Evolutionary conservation across 1,140 invertebrate species (phyloP), one percentile per base, ranked within the genome.

Genomic region (Rhyzopertha dominica): DNA sequence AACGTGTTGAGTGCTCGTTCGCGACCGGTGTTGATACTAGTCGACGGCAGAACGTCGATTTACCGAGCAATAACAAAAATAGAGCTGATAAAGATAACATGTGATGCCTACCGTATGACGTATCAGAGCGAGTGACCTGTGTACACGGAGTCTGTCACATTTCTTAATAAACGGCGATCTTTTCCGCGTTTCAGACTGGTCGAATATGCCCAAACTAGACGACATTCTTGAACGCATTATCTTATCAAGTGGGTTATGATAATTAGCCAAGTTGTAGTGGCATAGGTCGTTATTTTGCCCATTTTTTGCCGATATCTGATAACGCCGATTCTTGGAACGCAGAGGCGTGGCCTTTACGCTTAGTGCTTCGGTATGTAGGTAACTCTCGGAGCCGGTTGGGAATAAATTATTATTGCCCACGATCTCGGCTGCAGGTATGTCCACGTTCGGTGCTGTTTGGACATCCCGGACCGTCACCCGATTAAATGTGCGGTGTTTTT

Each of bases 351-450:
- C 22, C 24, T 32, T 47, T 41, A 28, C 31, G 41, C 31, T 53
- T 25, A 38, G 30, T 39, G 47, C 47, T 34, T 43, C 28, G 52
- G 52, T 42, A 54, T 54, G 48, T 54, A 54, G 52, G 52, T 54
- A 54, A 51, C 35, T 49, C n/a, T n/a, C n/a, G n/a, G n/a, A n/a
- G n/a, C n/a, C n/a, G n/a, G n/a, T n/a, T n/a, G n/a, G n/a, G n/a
- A n/a, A n/a, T n/a, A n/a, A n/a, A n/a, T n/a, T n/a, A n/a, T n/a
- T n/a, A n/a, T n/a, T n/a, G n/a, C n/a, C n/a, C n/a, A n/a, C n/a
- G n/a, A n/a, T n/a, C n/a, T n/a, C n/a, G n/a, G n/a, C n/a, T n/a
- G n/a, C n/a, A n/a, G n/a, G n/a, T n/a, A n/a, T n/a, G n/a, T n/a
- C n/a, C n/a, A n/a, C n/a, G n/a, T n/a, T n/a, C n/a, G n/a, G n/a